Conservation (phyloP, 2,888 invertebrate species). For the Matsumyia berberina region DNA sequence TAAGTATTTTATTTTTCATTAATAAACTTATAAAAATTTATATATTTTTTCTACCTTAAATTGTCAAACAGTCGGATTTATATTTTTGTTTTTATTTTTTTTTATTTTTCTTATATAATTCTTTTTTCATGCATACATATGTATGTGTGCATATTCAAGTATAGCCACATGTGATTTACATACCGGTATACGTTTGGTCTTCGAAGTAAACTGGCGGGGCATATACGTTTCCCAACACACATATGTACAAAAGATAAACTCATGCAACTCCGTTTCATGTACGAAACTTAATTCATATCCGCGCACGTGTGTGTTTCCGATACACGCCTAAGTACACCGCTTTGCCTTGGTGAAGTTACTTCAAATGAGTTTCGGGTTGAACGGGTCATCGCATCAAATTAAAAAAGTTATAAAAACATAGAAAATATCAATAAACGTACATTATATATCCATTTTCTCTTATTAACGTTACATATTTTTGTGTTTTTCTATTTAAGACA, state of each 20-base stretch:
- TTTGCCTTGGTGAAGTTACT: slow-evolving; percentile 79
- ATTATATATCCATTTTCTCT: slow-evolving; percentile 7
- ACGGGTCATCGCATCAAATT: slow-evolving; percentile 36
- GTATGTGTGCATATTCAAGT: background rate
- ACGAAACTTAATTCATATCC: no score
- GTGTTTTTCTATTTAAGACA: slow-evolving; percentile 36
- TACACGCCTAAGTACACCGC: slow-evolving; percentile 64
- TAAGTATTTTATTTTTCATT: slow-evolving; percentile 73
- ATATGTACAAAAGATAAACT: slow-evolving; percentile 37
- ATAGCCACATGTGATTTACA: background rate
- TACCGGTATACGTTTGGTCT: background rate
- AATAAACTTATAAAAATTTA: slow-evolving; percentile 75
- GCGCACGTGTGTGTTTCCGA: slow-evolving; percentile 21
- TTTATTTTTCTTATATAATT: slow-evolving; percentile 1
- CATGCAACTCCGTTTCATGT: slow-evolving; percentile 11
- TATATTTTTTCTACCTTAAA: slow-evolving; percentile 74
- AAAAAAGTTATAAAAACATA: slow-evolving; percentile 10
- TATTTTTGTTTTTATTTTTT: slow-evolving; percentile 29
- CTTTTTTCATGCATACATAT: background rate
- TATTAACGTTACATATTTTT: slow-evolving; percentile 4
- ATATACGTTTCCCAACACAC: background rate
- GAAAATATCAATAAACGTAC: slow-evolving; percentile 24
- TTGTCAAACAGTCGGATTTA: slow-evolving; percentile 74
- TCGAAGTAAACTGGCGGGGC: no score
- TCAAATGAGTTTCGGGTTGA: background rate